Conservation (phyloP, 2,888 invertebrate genomes). For the Oscheius onirici region DNA sequence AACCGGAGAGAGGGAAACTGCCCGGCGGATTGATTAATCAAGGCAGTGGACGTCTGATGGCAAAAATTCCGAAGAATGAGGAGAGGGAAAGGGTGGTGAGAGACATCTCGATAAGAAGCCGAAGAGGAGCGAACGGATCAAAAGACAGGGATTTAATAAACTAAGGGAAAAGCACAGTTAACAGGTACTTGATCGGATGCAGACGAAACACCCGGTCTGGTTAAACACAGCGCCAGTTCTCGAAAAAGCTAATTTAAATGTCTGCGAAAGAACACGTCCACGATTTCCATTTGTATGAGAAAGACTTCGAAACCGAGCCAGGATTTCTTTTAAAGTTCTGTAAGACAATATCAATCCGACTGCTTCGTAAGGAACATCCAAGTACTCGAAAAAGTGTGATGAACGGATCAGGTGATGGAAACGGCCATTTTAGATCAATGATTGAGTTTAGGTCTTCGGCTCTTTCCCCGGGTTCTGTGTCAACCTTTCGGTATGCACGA, state of each 20-base stretch:
- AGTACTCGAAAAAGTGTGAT: neutral
- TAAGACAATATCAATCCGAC: neutral
- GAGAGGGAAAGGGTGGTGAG: neutral
- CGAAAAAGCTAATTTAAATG: slow-evolving; percentile 20
- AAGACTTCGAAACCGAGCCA: neutral
- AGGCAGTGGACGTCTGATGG: too few relatives aligned
- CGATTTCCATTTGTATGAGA: neutral
- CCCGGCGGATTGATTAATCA: slow-evolving; percentile 2
- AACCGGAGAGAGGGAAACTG: neutral
- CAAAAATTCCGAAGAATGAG: neutral
- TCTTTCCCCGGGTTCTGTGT: neutral
- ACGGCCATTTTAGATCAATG: neutral
- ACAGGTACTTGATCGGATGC: neutral
- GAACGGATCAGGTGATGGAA: neutral
- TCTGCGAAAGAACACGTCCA: neutral
- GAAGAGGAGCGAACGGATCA: neutral
- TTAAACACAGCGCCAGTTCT: neutral
- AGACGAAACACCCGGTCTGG: neutral
- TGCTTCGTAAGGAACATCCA: neutral
- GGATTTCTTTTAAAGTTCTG: neutral
- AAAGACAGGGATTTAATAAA: too few relatives aligned
- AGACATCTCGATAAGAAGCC: neutral
- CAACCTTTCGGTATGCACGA: slow-evolving; percentile 4
- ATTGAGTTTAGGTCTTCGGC: neutral
- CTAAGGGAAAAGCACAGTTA: too few relatives aligned